phyloP scores from a whole-genome alignment of 2,888 invertebrate genomes.

The Latheticus oryzae region DNA sequence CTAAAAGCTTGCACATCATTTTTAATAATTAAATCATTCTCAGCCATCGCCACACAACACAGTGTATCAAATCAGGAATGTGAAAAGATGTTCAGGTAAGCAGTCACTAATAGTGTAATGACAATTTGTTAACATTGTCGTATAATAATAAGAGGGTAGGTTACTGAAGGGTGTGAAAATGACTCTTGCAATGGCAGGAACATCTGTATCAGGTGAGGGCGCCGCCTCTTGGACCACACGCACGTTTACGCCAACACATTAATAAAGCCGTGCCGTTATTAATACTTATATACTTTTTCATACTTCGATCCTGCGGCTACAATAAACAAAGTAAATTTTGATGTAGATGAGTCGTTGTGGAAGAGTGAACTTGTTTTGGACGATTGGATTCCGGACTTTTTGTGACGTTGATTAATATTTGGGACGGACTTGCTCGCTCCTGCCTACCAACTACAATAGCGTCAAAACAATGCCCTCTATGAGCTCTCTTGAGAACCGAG shows the following conservation, averaged over 20 bases:
- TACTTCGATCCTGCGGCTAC: constrained; percentile 58
- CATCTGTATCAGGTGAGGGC: constrained; percentile 61
- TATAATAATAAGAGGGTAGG: constrained; percentile 48
- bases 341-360: constrained; percentile 9
- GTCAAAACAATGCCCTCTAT: constrained; percentile 60
- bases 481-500: no score
- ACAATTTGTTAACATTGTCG: constrained; percentile 41
- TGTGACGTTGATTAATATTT: constrained; percentile 65
- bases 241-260: constrained; percentile 64
- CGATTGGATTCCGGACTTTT: constrained; percentile 56
- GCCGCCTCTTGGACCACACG: constrained; percentile 62
- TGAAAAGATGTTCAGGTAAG: constrained; percentile 41
- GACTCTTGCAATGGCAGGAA: constrained; percentile 45
- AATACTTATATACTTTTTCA: constrained; percentile 65
- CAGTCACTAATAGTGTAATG: constrained; percentile 38
- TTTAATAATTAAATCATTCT: constrained; percentile 61
- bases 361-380: constrained; percentile 40
- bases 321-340: constrained; percentile 18
- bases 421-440: constrained; percentile 60
- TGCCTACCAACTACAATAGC: constrained; percentile 62
- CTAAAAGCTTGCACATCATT: no score
- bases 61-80: constrained; percentile 61
- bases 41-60: constrained; percentile 57
- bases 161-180: constrained; percentile 55
- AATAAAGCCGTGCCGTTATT: constrained; percentile 65